phyloP scores from a whole-genome alignment of 2,888 invertebrate species.

The Frankliniella fusca region DNA sequence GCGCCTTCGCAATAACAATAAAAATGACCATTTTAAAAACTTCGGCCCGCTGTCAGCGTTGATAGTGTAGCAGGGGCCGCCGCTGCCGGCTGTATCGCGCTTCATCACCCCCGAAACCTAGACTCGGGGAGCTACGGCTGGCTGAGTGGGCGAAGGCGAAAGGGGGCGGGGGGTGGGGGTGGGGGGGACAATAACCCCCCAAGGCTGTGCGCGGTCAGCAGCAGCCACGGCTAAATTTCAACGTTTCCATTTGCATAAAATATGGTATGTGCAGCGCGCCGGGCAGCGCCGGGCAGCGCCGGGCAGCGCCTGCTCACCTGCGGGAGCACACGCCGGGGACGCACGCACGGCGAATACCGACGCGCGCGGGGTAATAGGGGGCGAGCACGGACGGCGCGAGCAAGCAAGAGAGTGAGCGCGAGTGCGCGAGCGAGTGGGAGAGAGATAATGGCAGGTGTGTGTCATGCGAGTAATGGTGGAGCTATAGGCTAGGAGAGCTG shows the following conservation, averaged over 20 bases:
- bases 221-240: constrained; percentile 15
- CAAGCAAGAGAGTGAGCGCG: too few species aligned
- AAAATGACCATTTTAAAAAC: too few species aligned
- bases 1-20: too few species aligned
- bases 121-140: background rate
- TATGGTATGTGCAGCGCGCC: background rate
- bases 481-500: too few species aligned
- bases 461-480: too few species aligned
- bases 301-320: background rate
- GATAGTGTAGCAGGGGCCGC: too few species aligned
- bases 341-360: background rate
- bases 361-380: too few species aligned
- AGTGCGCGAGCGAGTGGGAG: background rate
- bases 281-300: background rate
- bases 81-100: too few species aligned
- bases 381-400: background rate
- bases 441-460: background rate
- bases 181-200: background rate
- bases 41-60: too few species aligned
- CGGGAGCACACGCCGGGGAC: background rate
- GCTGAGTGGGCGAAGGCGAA: background rate
- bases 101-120: background rate
- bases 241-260: constrained; percentile 20
- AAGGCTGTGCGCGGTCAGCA: background rate
- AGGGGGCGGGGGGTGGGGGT: background rate